These are phyloP conservation scores for Vidua macroura DNA, from an alignment of 2,113 vertebrate species.

Conservation along the genomic window DNA sequence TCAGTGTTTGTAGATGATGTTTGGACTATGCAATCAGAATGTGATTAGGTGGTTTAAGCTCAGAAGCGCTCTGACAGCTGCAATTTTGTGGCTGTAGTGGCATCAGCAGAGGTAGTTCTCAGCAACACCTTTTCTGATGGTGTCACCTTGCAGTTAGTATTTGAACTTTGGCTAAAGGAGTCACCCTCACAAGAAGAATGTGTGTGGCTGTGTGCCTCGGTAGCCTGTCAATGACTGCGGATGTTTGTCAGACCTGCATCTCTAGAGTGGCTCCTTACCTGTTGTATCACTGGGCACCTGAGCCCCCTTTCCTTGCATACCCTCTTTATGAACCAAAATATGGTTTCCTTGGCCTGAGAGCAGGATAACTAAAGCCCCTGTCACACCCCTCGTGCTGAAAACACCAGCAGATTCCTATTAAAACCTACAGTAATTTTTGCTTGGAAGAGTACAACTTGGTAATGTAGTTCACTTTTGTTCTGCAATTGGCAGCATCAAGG, in stretches of 20 bases:
- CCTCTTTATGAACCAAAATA: not conserved
- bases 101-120: not conserved
- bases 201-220: not conserved
- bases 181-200: not conserved
- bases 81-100: not conserved
- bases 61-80: not conserved
- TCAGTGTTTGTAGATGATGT: not conserved
- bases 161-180: not conserved
- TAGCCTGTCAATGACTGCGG: not conserved
- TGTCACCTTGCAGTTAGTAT: not conserved
- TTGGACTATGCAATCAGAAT: conserved; percentile 8
- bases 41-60: not conserved
- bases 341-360: not conserved
- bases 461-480: not conserved
- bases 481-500: not conserved
- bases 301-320: not conserved
- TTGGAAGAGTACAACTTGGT: not conserved
- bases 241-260: not conserved
- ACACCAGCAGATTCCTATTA: not conserved
- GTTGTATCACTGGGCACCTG: not conserved
- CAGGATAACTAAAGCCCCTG: not conserved
- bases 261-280: not conserved
- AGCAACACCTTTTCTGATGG: not conserved
- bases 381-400: not conserved
- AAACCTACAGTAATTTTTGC: not conserved